phyloP scores from a whole-genome alignment of 2,888 invertebrate genomes.

The Anarsia innoxiella region DNA sequence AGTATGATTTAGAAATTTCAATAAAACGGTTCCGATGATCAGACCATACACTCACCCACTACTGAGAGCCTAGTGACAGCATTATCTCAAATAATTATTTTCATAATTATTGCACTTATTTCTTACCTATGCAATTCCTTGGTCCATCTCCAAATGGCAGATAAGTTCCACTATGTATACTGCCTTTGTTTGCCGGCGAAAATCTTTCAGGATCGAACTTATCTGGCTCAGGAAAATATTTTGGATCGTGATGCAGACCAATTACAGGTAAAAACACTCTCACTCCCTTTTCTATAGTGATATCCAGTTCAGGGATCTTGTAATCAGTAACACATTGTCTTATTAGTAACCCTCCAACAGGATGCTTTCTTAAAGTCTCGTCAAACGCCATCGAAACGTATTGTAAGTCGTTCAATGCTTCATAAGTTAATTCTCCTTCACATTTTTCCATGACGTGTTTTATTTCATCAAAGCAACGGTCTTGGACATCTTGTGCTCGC shows the following conservation, averaged over 20 bases:
- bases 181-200: slow-evolving; percentile 19
- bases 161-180: slow-evolving; percentile 24
- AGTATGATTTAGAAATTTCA: neutral
- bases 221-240: slow-evolving; percentile 31
- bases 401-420: slow-evolving; percentile 35
- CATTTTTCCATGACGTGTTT: slow-evolving; percentile 22
- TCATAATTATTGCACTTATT: neutral
- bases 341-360: slow-evolving; percentile 19
- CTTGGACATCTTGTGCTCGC: slow-evolving; percentile 31
- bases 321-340: slow-evolving; percentile 17
- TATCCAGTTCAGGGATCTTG: slow-evolving; percentile 19
- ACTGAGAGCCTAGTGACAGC: too few relatives aligned
- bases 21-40: too few relatives aligned
- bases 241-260: slow-evolving; percentile 30
- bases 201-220: slow-evolving; percentile 35
- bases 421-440: slow-evolving; percentile 24
- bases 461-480: slow-evolving; percentile 31
- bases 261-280: slow-evolving; percentile 22
- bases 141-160: slow-evolving; percentile 39
- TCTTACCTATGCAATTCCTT: slow-evolving; percentile 35
- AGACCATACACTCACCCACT: too few relatives aligned
- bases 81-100: too few relatives aligned
- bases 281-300: slow-evolving; percentile 27
- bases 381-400: slow-evolving; percentile 35
- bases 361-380: slow-evolving; percentile 27